phyloP scores from a whole-genome alignment of 2,888 invertebrate species.

The Metalampra italica region DNA sequence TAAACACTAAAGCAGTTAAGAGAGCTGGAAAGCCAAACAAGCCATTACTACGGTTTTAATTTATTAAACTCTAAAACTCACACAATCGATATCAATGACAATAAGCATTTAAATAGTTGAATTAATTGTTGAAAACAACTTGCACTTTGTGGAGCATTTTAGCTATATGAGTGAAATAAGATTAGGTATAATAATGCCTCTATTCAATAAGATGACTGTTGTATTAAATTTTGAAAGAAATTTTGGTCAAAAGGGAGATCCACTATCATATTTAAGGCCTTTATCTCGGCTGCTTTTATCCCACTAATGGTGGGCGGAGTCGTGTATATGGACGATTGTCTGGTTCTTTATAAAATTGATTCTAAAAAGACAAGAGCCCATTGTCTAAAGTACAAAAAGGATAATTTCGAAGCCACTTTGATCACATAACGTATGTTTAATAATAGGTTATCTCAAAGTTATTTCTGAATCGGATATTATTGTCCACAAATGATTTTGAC shows the following conservation, averaged over 20 bases:
- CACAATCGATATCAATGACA: too few species aligned
- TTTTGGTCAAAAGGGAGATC: slow-evolving; percentile 14
- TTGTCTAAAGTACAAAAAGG: slow-evolving; percentile 22
- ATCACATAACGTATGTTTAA: slow-evolving; percentile 11
- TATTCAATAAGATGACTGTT: background rate
- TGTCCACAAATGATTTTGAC: slow-evolving; percentile 7
- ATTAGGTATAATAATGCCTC: background rate
- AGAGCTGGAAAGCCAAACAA: background rate
- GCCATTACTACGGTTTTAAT: too few species aligned
- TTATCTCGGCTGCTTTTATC: slow-evolving; percentile 20
- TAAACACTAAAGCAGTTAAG: slow-evolving; percentile 4
- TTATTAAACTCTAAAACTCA: too few species aligned
- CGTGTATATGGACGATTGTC: slow-evolving; percentile 14
- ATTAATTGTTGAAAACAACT: background rate
- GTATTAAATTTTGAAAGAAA: slow-evolving; percentile 4
- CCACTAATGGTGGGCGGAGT: slow-evolving; percentile 22
- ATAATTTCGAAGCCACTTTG: slow-evolving; percentile 11
- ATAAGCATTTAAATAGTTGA: too few species aligned
- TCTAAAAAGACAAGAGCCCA: slow-evolving; percentile 25
- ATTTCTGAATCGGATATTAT: slow-evolving; percentile 3
- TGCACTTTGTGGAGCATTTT: background rate
- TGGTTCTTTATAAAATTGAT: slow-evolving; percentile 23
- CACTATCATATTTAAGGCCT: slow-evolving; percentile 19
- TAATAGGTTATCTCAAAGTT: slow-evolving; percentile 18
- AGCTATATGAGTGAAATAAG: background rate